A percentile compares a stretch with the other conserved stretches of the same genome.
Evolutionary conservation across 2,888 invertebrate genomes (phyloP).

Genomic region (Noctuana brunneofusca): DNA sequence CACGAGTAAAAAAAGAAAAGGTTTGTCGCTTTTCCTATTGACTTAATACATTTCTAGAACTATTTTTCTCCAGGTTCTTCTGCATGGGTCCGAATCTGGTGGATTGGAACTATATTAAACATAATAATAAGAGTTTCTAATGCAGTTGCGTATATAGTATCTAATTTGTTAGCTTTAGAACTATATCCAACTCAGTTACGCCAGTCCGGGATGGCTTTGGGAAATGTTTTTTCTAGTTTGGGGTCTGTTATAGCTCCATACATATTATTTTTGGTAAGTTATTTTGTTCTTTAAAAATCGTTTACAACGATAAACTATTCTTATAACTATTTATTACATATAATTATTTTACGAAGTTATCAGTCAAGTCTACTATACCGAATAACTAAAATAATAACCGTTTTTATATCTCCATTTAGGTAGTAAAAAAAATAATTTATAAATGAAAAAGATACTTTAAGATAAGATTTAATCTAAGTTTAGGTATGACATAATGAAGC

Average conservation of each 20-base stretch:
- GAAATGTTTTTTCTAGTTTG: slow-evolving; percentile 80
- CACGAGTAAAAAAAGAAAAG: neutral
- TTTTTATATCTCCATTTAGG: no score
- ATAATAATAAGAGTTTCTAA: slow-evolving; percentile 78
- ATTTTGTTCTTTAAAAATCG: no score
- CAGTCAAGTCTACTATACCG: no score
- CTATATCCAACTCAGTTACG: slow-evolving; percentile 86
- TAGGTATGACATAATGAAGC: neutral
- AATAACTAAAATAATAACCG: no score
- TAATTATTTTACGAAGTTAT: no score
- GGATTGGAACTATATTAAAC: slow-evolving; percentile 62
- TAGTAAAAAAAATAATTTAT: no score
- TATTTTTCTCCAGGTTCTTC: slow-evolving; percentile 13
- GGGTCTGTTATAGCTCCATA: slow-evolving; percentile 83
- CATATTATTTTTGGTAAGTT: slow-evolving; percentile 81
- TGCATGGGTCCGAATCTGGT: slow-evolving; percentile 47
- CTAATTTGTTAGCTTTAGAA: slow-evolving; percentile 85
- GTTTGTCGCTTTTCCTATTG: neutral
- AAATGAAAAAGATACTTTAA: no score
- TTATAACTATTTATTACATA: no score
- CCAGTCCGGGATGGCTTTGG: slow-evolving; percentile 85
- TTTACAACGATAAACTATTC: neutral
- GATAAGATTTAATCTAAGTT: no score
- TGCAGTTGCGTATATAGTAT: slow-evolving; percentile 82
- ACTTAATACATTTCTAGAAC: neutral